phyloP scores from a whole-genome alignment of 2,113 vertebrate species.

The Eptesicus fuscus region DNA sequence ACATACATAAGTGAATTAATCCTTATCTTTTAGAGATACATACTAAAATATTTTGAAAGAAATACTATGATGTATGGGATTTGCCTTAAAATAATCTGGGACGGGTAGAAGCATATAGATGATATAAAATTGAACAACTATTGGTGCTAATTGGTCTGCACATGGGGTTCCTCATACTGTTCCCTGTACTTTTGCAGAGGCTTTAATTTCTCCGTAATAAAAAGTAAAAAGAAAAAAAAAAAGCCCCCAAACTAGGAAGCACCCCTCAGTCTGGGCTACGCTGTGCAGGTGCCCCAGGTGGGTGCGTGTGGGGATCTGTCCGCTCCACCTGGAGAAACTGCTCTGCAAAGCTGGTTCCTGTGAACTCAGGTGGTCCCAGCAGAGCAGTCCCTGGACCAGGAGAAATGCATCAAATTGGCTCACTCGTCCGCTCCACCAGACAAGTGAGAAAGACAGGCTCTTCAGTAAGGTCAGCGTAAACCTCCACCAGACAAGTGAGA shows the following conservation, averaged over 20 bases:
- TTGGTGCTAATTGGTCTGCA: too few species aligned
- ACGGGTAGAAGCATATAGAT: background rate
- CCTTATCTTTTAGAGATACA: background rate
- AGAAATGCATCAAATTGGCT: background rate
- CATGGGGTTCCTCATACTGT: rapidly evolving
- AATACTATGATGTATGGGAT: background rate
- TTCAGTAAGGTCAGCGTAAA: background rate
- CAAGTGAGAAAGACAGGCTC: too few species aligned
- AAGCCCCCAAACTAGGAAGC: background rate
- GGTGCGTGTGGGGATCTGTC: rapidly evolving
- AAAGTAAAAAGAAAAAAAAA: background rate
- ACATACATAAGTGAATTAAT: background rate
- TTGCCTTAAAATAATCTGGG: background rate
- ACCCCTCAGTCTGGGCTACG: background rate
- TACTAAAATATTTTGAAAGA: background rate
- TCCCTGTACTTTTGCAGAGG: background rate
- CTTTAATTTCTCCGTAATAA: background rate
- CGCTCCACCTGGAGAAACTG: background rate
- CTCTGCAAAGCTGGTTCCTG: background rate
- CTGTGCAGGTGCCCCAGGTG: background rate
- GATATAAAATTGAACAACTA: background rate
- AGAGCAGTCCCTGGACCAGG: too few species aligned
- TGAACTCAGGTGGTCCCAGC: rapidly evolving
- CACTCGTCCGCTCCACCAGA: background rate
- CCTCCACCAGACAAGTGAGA: background rate